These are phyloP conservation scores for Aleiodes leptofemur DNA, from an alignment of 2,888 invertebrate genomes.

Conservation along the genomic window DNA sequence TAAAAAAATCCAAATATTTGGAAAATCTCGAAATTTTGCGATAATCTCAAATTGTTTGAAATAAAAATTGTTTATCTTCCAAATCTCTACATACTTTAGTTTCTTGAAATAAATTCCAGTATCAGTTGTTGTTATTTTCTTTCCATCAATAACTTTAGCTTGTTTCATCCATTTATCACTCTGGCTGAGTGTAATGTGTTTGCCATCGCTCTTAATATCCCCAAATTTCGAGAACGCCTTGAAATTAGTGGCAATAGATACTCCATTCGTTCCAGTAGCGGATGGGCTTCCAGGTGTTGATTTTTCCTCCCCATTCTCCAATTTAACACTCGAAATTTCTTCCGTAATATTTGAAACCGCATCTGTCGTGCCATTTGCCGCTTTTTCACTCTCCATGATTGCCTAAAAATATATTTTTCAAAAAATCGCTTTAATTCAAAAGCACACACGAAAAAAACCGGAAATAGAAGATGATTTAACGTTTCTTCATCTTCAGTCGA, in stretches of 20 bases:
- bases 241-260: slow-evolving; percentile 76
- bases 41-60: too few relatives aligned
- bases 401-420: not conserved
- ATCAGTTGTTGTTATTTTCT: slow-evolving; percentile 92
- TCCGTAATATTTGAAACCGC: slow-evolving; percentile 55
- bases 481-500: not conserved
- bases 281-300: slow-evolving; percentile 64
- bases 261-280: slow-evolving; percentile 46
- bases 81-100: slow-evolving; percentile 80
- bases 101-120: slow-evolving; percentile 94
- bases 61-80: too few relatives aligned
- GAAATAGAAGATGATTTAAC: slow-evolving; percentile 17
- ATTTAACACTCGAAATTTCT: slow-evolving; percentile 64
- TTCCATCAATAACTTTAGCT: slow-evolving; percentile 88
- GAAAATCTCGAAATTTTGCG: too few relatives aligned
- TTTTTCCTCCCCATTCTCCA: slow-evolving; percentile 62
- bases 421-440: slow-evolving; percentile 2
- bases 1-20: too few relatives aligned
- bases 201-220: slow-evolving; percentile 90
- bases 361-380: slow-evolving; percentile 38
- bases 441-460: not conserved
- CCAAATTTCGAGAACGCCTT: slow-evolving; percentile 91
- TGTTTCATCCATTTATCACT: slow-evolving; percentile 97
- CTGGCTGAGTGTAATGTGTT: slow-evolving; percentile 90
- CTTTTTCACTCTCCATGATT: slow-evolving; percentile 46